Base-by-base conservation (phyloP, 2,888 invertebrate species). In the Biston stratarius region DNA sequence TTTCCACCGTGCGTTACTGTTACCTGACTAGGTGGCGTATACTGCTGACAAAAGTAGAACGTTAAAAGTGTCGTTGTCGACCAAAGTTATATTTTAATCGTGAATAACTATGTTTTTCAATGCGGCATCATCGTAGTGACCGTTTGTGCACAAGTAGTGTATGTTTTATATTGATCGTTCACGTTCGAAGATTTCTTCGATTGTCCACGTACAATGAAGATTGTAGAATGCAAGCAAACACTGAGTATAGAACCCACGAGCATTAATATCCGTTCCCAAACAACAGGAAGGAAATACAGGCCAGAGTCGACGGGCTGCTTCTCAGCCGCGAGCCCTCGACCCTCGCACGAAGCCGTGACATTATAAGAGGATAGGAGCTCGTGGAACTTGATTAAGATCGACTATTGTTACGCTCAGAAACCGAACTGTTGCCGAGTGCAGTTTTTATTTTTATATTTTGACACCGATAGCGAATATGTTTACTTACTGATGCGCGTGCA, bases 251-350 rank as follows among this genome's bases (percentile, higher is more conserved):
- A n/a, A 15, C n/a, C 38, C 55, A 47, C 47, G 45, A 36, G 45
- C 36, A 47, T 12, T 40, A 55, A 47, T 44, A 42, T 61, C 55
- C 62, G 48, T 38, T 45, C 53, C 48, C 62, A 56, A 62, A 62
- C 34, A 62, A 55, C 62, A 24, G 12, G 12, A n/a, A 33, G 49
- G 33, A 33, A 40, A 49, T 33, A 59, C 11, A 6, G 56, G 6
- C 45, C 34, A 15, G 8, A 36, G 14, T 60, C 51, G 40, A 60
- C 49, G 12, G 36, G 51, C 34, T 45, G 14, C 3, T 10, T 11
- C 9, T 38, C 34, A 38, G 52, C 38, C 40, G 42, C 11, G 40
- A n/a, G 24, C 40, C 24, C 10, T 12, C 36, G 9, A 2, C 40
- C 53, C 40, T 11, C 40, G 38, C 15, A 11, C 40, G 15, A 10